These are phyloP conservation scores for Sorex araneus DNA, from an alignment of 2,113 vertebrate genomes.

Conservation along the genomic window DNA sequence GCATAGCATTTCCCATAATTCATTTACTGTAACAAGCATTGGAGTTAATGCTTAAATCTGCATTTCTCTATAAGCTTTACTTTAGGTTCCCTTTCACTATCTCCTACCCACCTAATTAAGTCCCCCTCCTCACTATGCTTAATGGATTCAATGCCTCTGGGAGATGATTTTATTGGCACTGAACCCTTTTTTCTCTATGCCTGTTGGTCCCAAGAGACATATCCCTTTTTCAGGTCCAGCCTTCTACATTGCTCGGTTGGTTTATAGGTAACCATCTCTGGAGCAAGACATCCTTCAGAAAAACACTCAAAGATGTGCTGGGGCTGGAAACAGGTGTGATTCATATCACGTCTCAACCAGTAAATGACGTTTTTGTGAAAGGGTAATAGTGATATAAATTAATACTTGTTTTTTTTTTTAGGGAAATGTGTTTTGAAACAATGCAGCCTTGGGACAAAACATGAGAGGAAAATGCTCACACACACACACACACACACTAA, in stretches of 20 bases:
- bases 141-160: not conserved
- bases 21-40: not conserved
- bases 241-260: not conserved
- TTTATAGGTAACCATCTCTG: not conserved
- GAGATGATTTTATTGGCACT: not conserved
- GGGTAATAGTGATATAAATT: not conserved
- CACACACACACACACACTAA: too few species aligned
- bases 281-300: slow-evolving; percentile 2
- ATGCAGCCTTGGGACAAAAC: not conserved
- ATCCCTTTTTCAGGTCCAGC: not conserved
- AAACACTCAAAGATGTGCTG: not conserved
- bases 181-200: not conserved
- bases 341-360: not conserved
- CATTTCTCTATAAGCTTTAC: not conserved
- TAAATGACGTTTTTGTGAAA: slow-evolving; percentile 41
- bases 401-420: not conserved
- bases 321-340: not conserved
- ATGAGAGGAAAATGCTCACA: not conserved
- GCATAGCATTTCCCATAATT: not conserved
- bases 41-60: not conserved
- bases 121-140: not conserved
- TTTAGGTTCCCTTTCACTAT: not conserved
- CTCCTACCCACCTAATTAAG: not conserved
- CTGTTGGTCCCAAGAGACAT: not conserved
- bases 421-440: not conserved